A percentile compares a stretch with the other conserved stretches of the same genome.
phyloP scores from a whole-genome alignment of 2,113 vertebrate genomes.

The Galemys pyrenaicus region DNA sequence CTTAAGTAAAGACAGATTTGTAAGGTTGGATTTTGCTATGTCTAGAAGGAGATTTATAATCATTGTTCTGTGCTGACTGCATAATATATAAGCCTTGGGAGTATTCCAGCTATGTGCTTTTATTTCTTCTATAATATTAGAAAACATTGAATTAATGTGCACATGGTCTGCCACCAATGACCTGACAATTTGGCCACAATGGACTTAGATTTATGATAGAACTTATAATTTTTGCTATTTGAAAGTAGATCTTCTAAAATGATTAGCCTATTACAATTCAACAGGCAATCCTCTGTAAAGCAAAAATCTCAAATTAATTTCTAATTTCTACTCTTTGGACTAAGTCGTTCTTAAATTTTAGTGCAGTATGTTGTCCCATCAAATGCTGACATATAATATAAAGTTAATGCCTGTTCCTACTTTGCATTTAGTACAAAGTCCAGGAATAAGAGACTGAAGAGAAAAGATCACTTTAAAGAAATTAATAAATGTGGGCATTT shows the following conservation, averaged over 20 bases:
- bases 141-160: conserved; percentile 69
- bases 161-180: conserved; percentile 37
- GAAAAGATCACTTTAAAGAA: neutral
- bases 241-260: neutral
- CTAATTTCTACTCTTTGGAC: neutral
- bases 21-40: conserved; percentile 58
- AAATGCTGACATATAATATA: neutral
- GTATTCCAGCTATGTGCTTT: conserved; percentile 54
- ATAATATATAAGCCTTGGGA: conserved; percentile 69
- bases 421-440: neutral
- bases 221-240: conserved; percentile 43
- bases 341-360: neutral
- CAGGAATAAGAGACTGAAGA: neutral
- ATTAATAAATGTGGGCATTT: neutral
- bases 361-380: neutral
- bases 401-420: neutral
- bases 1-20: conserved; percentile 58
- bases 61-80: conserved; percentile 53
- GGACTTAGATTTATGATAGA: conserved; percentile 50
- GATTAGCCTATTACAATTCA: neutral
- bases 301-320: conserved; percentile 13
- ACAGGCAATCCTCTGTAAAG: neutral
- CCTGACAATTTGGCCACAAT: conserved; percentile 25
- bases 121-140: conserved; percentile 57
- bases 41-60: conserved; percentile 78